Evolutionary conservation across 2,888 invertebrate species (phyloP).

Genomic region (Schizaphis graminum): DNA sequence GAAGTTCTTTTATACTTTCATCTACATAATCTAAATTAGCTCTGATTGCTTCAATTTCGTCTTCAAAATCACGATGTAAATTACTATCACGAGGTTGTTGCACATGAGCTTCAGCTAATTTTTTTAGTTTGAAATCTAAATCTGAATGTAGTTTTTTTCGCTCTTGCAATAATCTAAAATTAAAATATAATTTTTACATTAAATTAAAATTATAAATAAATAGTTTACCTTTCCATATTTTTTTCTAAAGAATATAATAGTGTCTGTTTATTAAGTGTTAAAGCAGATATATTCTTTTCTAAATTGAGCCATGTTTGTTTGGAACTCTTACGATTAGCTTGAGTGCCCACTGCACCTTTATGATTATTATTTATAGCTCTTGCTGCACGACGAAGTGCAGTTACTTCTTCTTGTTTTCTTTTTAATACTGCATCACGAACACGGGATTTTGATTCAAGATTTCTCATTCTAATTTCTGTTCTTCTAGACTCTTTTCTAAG

Average conservation of each 20-base stretch:
- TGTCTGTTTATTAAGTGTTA: slow-evolving; percentile 84
- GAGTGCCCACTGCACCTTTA: slow-evolving; percentile 79
- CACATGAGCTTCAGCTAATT: slow-evolving; percentile 71
- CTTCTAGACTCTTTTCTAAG: slow-evolving; percentile 89
- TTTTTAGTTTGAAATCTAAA: slow-evolving; percentile 75
- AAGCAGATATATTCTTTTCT: slow-evolving; percentile 83
- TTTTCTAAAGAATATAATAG: slow-evolving; percentile 89
- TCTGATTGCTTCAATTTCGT: slow-evolving; percentile 82
- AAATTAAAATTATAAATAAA: slow-evolving; percentile 24
- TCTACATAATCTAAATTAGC: slow-evolving; percentile 90
- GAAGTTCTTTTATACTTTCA: slow-evolving; percentile 91
- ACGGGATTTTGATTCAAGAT: slow-evolving; percentile 88
- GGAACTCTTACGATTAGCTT: slow-evolving; percentile 75
- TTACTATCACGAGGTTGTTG: slow-evolving; percentile 68
- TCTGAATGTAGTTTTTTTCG: slow-evolving; percentile 82
- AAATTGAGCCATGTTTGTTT: slow-evolving; percentile 87
- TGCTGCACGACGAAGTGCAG: slow-evolving; percentile 67
- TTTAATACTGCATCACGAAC: slow-evolving; percentile 91
- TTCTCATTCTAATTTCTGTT: slow-evolving; percentile 88
- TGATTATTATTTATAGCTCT: slow-evolving; percentile 75
- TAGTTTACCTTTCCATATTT: slow-evolving; percentile 81
- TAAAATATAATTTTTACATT: slow-evolving; percentile 26
- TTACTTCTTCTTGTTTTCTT: slow-evolving; percentile 86
- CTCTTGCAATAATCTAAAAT: slow-evolving; percentile 77
- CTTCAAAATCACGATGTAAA: slow-evolving; percentile 76